Conservation (phyloP, 2,888 invertebrate genomes). For the Sarcophaga carnaria region DNA sequence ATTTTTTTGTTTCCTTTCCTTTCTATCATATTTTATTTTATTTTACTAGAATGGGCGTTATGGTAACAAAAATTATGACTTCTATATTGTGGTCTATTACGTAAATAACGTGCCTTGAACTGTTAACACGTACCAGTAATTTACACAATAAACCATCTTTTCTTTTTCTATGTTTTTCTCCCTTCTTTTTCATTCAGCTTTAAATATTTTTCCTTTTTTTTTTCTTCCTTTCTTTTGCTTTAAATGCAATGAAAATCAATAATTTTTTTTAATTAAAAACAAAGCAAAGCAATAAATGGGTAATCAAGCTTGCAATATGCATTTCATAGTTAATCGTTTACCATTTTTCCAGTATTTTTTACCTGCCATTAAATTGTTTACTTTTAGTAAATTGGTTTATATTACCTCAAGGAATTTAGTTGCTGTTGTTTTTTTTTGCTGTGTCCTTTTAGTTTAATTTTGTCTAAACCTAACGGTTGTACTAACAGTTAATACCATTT, state of each 20-base stretch:
- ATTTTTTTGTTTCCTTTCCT: conserved; percentile 1
- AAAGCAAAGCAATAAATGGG: background rate
- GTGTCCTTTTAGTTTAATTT: background rate
- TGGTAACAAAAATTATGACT: conserved; percentile 65
- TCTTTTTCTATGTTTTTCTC: background rate
- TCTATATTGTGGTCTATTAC: conserved; percentile 69
- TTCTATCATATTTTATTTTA: background rate
- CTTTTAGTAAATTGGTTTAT: conserved; percentile 28
- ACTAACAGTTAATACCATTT: too few relatives aligned
- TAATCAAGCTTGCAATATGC: background rate
- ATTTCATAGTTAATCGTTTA: background rate
- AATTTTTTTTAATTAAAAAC: conserved; percentile 13
- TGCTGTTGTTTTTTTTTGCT: background rate
- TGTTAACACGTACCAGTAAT: conserved; percentile 64
- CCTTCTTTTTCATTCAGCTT: background rate
- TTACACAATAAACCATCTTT: conserved; percentile 57
- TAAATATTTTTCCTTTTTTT: background rate
- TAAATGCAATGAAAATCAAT: conserved; percentile 35
- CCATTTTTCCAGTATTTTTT: background rate
- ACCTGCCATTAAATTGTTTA: background rate
- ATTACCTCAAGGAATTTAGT: conserved; percentile 46
- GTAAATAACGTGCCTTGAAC: conserved; percentile 61
- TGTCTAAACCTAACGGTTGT: too few relatives aligned
- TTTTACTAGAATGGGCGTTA: conserved; percentile 43
- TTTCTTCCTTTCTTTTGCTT: background rate